Conservation (phyloP, 2,888 invertebrate genomes). For the Augiades crinisus region DNA sequence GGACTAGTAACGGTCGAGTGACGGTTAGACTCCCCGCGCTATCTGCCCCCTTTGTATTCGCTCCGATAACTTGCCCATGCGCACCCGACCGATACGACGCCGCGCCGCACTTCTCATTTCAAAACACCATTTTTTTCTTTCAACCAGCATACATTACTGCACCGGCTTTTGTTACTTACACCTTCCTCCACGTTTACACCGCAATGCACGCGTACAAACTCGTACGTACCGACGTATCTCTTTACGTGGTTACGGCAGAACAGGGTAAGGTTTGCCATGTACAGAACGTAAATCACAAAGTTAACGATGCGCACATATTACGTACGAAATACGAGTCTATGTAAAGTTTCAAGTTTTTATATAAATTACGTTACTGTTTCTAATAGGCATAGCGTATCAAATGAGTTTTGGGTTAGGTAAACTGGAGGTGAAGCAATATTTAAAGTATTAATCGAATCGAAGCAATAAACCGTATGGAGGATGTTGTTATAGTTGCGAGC, state of each 20-base stretch:
- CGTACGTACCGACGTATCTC: constrained; percentile 30
- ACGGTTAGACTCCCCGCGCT: constrained; percentile 79
- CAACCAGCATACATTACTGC: constrained; percentile 63
- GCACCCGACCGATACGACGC: constrained; percentile 78
- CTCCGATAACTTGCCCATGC: constrained; percentile 81
- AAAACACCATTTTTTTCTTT: constrained; percentile 61
- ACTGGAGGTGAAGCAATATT: constrained; percentile 1
- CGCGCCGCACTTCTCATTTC: constrained; percentile 70
- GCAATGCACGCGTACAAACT: constrained; percentile 52
- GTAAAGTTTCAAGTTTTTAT: constrained; percentile 45
- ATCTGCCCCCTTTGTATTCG: constrained; percentile 81
- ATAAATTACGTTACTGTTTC: constrained; percentile 21
- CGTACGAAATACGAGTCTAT: constrained; percentile 48
- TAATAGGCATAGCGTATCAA: constrained; percentile 28
- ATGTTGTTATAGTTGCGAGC: constrained; percentile 43
- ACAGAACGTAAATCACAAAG: constrained; percentile 62
- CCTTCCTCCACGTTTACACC: constrained; percentile 42
- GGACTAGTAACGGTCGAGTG: constrained; percentile 78
- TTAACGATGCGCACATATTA: constrained; percentile 69
- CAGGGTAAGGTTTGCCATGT: constrained; percentile 59
- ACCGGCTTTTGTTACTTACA: constrained; percentile 43
- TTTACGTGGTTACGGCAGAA: constrained; percentile 44
- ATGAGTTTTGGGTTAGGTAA: constrained; percentile 30
- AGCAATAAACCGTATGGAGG: constrained; percentile 45
- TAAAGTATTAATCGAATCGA: constrained; percentile 39